Base-by-base conservation (phyloP, 2,888 invertebrate genomes). In the Trimorus sp. region DNA sequence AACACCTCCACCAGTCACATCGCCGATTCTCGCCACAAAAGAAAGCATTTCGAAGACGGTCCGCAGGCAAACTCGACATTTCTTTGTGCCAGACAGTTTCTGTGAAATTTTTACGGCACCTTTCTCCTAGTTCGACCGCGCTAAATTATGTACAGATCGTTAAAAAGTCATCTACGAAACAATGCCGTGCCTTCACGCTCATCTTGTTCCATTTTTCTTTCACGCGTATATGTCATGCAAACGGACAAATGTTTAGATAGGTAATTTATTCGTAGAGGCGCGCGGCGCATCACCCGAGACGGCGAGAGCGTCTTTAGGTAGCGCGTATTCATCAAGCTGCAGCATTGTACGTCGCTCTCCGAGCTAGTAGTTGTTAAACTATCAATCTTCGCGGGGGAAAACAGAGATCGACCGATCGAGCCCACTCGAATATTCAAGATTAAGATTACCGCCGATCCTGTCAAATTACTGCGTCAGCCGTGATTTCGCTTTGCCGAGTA, bases 321-420 rank as follows among this genome's bases (percentile, higher is more conserved):
- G 69, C 69, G 14, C n/a, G 58, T 59, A 69, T 59, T 69, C 69
- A 69, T 69, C 69, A 59, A 15, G 42, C 56, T 37, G 15, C 51
- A 59, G 11, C 16, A 69, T 63, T 63, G 58, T 51, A 45, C 54
- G n/a, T 36, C 54, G 58, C 45, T 80, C 68, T 54, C 71, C 45
- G 60, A 51, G 36, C 58, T 58, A 40, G 56, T 53, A 49, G 56
- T 80, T 59, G 75, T 76, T 65, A 8, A 66, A 54, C 75, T 70
- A 66, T 80, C 75, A 80, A 66, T 75, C 73, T 71, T 60, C 59
- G 59, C 56, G 48, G 62, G 36, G 54, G 62, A 58, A 68, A 73
- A 54, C 38, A 53, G n/a, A 71, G 65, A 59, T 66, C 26, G 37
- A 51, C 26, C 56, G 56, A 69, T 56, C 48, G 15, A 49, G 40